Conservation (phyloP, 1,140 invertebrate genomes). For the Papilio glaucus region DNA sequence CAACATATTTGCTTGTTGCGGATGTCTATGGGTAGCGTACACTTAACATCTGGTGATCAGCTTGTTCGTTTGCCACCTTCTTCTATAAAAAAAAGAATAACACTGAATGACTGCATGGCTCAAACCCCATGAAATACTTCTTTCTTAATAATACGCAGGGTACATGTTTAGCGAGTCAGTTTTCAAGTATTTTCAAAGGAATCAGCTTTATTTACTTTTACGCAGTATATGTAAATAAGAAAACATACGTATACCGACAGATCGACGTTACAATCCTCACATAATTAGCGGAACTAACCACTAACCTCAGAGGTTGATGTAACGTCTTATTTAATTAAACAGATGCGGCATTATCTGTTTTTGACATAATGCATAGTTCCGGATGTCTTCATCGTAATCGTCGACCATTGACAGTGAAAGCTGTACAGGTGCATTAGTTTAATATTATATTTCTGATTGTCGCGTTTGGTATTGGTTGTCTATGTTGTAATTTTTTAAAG, state of each 20-base stretch:
- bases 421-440: too few species aligned
- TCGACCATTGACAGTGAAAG: too few species aligned
- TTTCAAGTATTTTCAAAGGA: background rate
- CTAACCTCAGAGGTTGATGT: conserved; percentile 25
- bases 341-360: conserved; percentile 12
- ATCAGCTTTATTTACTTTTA: background rate
- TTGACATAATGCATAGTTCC: background rate
- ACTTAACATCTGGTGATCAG: too few species aligned
- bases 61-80: too few species aligned
- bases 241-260: background rate
- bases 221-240: background rate
- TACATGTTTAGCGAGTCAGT: background rate
- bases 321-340: conserved; percentile 24
- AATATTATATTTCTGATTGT: too few species aligned
- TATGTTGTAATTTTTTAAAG: too few species aligned
- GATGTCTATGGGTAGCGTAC: too few species aligned
- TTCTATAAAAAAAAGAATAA: background rate
- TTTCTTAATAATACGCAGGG: background rate
- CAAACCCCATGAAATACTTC: background rate
- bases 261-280: background rate
- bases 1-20: too few species aligned
- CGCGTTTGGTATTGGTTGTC: too few species aligned
- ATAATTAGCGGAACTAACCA: conserved; percentile 25
- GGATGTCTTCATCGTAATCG: background rate
- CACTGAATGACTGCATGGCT: background rate